Evolutionary conservation across 2,113 vertebrate genomes (phyloP), one percentile per base, ranked within the genome.

Genomic region (Rhadina sibilatrix): DNA sequence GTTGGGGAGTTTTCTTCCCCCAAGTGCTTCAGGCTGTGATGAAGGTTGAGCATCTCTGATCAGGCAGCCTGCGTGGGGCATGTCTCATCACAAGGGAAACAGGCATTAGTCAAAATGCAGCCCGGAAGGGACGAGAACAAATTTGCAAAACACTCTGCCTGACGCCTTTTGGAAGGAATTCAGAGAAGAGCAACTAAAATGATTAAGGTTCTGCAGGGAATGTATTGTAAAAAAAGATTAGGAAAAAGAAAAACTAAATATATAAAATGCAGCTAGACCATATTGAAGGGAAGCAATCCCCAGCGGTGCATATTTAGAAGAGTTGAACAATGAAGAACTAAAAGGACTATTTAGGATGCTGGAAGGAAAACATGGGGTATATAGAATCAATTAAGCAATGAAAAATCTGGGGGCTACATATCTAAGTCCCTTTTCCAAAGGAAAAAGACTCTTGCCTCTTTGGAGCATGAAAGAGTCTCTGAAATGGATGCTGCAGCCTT

Each of bases 111-210:
- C 76, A 92, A 92, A 96, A 95, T 42, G 57, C 44, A 87, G 65
- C 78, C 83, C 1, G 11, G 88, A 88, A 95, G 70, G 85, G 50
- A 89, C 0, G 2, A 69, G 74, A 94, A 38, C 30, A 92, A 52
- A 94, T 95, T 77, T 94, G 78, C 89, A 89, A 84, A 93, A 59
- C 33, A 7, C 71, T 92, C 84, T 84, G 70, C 69, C 85, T 93
- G 85, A 47, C 0, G 44, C 76, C 31, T 96, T 90, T 93, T 92
- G 88, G 93, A 93, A 72, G 59, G 80, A 87, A 93, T 92, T 96
- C 88, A 82, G 92, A 88, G 93, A 96, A 79, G 93, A 97, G 80
- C 91, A 66, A 79, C 83, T 89, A 79, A 92, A 96, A 93, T 89
- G 72, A 89, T 95, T 89, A 90, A 72, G n/a, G 53, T 94, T 96